Percentiles rank a stretch among this genome's conserved stretches.
Evolutionary conservation across 2,113 vertebrate species (phyloP).

Genomic region (Dicentrarchus labrax): DNA sequence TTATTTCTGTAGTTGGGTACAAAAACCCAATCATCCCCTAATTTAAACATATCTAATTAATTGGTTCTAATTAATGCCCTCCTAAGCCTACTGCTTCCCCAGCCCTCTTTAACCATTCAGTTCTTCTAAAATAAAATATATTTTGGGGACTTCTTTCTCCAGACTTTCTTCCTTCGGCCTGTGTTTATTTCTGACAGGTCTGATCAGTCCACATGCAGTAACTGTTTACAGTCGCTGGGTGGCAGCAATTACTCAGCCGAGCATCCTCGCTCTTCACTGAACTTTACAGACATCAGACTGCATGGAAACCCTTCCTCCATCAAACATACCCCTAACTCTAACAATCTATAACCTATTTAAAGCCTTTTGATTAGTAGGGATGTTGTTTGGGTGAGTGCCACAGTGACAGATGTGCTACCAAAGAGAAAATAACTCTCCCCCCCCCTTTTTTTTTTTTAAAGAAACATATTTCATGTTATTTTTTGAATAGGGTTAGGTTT

Average conservation of each 20-base stretch:
- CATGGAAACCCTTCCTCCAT: no score
- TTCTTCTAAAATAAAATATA: background rate
- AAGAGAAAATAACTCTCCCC: background rate
- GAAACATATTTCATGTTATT: background rate
- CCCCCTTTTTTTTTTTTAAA: no score
- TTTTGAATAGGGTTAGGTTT: background rate
- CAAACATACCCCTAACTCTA: no score
- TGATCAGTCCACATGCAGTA: constrained; percentile 22
- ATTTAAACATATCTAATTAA: background rate
- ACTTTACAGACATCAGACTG: background rate
- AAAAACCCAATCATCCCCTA: background rate
- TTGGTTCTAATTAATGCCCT: background rate
- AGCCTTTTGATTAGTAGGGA: background rate
- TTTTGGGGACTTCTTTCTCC: background rate
- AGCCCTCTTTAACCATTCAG: background rate
- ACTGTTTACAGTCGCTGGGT: constrained; percentile 15
- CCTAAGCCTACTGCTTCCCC: no score
- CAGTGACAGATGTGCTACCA: background rate
- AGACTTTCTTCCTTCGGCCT: no score
- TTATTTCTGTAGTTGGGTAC: no score
- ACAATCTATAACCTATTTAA: background rate
- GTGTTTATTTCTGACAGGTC: background rate
- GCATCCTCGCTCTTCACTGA: background rate
- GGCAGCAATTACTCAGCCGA: constrained; percentile 44
- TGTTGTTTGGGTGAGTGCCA: background rate